These are phyloP conservation scores for Canis aureus DNA, from an alignment of 2,113 vertebrate genomes.

Conservation along the genomic window DNA sequence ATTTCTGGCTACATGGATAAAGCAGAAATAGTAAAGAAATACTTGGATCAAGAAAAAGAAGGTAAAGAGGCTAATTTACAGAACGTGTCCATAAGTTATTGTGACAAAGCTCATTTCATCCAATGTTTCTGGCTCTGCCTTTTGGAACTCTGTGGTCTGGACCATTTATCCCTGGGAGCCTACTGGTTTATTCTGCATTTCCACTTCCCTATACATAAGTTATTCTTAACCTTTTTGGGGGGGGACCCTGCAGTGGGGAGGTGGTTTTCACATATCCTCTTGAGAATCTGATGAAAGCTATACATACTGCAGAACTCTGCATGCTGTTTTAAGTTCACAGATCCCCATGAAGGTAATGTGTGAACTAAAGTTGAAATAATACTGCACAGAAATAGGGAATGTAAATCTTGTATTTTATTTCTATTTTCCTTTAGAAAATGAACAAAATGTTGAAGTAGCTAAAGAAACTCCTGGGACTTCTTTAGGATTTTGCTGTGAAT, in stretches of 20 bases:
- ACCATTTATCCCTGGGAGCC: neutral
- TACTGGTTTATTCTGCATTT: neutral
- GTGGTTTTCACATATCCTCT: neutral
- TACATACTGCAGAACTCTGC: neutral
- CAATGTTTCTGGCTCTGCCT: neutral
- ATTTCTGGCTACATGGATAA: conserved; percentile 95
- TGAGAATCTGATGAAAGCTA: conserved; percentile 4
- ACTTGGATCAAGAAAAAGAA: conserved; percentile 95
- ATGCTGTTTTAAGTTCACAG: neutral
- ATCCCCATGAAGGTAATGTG: neutral
- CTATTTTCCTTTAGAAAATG: conserved; percentile 17
- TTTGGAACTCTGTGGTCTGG: neutral
- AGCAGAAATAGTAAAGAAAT: conserved; percentile 96
- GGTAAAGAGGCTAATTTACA: conserved; percentile 84
- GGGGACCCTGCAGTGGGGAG: neutral
- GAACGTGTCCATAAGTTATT: neutral
- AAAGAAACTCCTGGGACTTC: conserved; percentile 15
- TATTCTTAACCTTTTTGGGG: neutral
- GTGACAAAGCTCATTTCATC: neutral
- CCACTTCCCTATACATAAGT: neutral
- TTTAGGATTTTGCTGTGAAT: neutral
- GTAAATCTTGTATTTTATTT: neutral
- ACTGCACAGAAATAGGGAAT: neutral
- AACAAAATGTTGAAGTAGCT: conserved; percentile 28
- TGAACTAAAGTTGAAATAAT: neutral